Evolutionary conservation across 2,888 invertebrate genomes (phyloP).

Genomic region (Calameuta pallipes): DNA sequence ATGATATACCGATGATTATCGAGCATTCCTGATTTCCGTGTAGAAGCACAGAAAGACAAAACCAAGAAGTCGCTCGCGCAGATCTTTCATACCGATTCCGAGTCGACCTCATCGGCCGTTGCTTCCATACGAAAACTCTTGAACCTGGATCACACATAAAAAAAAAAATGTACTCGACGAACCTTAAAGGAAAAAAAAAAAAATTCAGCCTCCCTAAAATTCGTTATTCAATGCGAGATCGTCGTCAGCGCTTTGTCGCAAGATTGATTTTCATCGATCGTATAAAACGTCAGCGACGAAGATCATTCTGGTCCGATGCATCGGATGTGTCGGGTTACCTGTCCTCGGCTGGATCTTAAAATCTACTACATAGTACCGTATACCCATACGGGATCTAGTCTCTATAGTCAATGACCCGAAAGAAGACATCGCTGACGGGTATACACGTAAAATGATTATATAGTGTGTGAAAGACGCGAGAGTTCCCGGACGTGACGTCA

Average conservation of each 20-base stretch:
- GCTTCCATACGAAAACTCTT: background rate
- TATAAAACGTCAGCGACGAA: slow-evolving; percentile 6
- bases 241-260: slow-evolving; percentile 28
- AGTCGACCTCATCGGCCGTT: slow-evolving; percentile 16
- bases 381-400: background rate
- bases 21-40: slow-evolving; percentile 50
- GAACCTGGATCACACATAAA: background rate
- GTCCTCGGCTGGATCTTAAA: slow-evolving; percentile 8
- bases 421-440: background rate
- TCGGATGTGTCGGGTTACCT: slow-evolving; percentile 30
- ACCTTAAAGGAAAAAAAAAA: background rate
- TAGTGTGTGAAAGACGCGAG: background rate
- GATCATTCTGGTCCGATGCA: background rate
- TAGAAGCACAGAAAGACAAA: slow-evolving; percentile 24
- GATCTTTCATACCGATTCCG: slow-evolving; percentile 18
- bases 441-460: background rate
- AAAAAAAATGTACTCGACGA: background rate
- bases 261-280: slow-evolving; percentile 32
- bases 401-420: background rate
- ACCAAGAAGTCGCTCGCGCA: slow-evolving; percentile 22
- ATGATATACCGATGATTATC: slow-evolving; percentile 60
- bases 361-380: background rate
- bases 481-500: background rate
- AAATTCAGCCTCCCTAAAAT: background rate
- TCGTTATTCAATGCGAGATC: background rate